Evolutionary conservation across 2,797 vertebrate genomes (phyloP), one percentile per base, ranked within the genome.

Genomic region (Antrozous pallidus): DNA sequence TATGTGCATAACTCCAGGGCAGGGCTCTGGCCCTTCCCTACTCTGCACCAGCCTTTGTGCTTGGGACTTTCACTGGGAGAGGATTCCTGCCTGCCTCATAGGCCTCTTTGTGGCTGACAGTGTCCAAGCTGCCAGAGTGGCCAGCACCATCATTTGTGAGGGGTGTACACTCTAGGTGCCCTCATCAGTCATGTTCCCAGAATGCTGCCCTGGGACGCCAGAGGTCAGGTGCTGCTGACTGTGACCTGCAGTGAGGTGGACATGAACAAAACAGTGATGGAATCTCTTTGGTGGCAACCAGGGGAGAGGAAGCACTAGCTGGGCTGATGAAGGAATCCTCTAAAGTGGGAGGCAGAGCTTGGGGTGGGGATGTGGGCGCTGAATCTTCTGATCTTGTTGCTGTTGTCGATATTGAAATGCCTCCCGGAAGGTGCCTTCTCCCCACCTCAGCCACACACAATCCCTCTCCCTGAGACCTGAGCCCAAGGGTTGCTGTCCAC

Each of bases 291-390:
- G 85, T 33, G 4, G 88, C 11, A 71, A 85, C 18, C 3, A 8
- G 74, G 47, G 40, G 47, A 90, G n/a, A 13, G 69, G 18, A 49
- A 6, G 13, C 26, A n/a, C 18, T 36, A 45, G 38, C 13, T 31
- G 33, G 56, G 45, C 28, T 69, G 33, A 42, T 24, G 65, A 84
- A 84, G 56, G 42, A 42, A 11, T 40, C 38, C 20, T 83, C 73
- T 22, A 18, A 31, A 45, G 56, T 54, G 45, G 40, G 58, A 71
- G 71, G 36, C 63, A 63, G 69, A 42, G 18, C 40, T 26, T 70
- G 47, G 51, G 2, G 56, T 2, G 26, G 26, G 56, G 11, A 4
- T 2, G 49, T 6, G 1, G 1, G 4, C 1, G 11, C 5, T 1
- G 22, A 31, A 78, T 74, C 54, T 40, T 69, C 61, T 58, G 12